Conservation (phyloP, 2,888 invertebrate species). For the Emmelina monodactyla region DNA sequence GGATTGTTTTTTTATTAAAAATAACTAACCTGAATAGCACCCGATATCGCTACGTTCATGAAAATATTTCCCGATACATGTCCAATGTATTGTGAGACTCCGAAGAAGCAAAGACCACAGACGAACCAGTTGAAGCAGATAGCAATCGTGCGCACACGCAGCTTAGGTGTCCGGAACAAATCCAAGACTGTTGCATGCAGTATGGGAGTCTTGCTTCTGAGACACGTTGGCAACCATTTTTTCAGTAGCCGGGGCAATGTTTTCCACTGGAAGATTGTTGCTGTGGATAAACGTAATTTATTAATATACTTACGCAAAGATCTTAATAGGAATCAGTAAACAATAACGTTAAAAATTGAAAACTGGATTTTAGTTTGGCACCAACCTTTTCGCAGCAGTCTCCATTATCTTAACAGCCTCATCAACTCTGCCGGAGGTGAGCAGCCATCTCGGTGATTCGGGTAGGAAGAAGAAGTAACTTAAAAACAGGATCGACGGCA, state of each 20-base stretch:
- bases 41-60: slow-evolving; percentile 84
- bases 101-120: slow-evolving; percentile 87
- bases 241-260: slow-evolving; percentile 46
- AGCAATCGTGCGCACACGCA: slow-evolving; percentile 74
- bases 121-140: slow-evolving; percentile 84
- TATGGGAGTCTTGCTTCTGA: slow-evolving; percentile 34
- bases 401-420: slow-evolving; percentile 71
- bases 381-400: slow-evolving; percentile 67
- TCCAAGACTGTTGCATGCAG: slow-evolving; percentile 69
- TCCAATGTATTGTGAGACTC: slow-evolving; percentile 85
- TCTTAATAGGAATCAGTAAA: not conserved
- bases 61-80: slow-evolving; percentile 84
- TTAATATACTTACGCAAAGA: not conserved
- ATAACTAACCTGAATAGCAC: slow-evolving; percentile 63
- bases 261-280: slow-evolving; percentile 42
- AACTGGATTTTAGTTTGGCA: slow-evolving; percentile 1
- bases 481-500: slow-evolving; percentile 69
- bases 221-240: slow-evolving; percentile 40
- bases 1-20: too few species aligned
- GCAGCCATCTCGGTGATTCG: slow-evolving; percentile 84
- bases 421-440: slow-evolving; percentile 72
- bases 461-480: slow-evolving; percentile 77
- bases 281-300: not conserved
- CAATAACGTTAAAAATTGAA: slow-evolving; percentile 1
- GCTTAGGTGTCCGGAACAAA: slow-evolving; percentile 72